A percentile compares a stretch with the other conserved stretches of the same genome.
Conservation (phyloP, 2,113 vertebrate genomes). For the Sinocyclocheilus grahami region DNA sequence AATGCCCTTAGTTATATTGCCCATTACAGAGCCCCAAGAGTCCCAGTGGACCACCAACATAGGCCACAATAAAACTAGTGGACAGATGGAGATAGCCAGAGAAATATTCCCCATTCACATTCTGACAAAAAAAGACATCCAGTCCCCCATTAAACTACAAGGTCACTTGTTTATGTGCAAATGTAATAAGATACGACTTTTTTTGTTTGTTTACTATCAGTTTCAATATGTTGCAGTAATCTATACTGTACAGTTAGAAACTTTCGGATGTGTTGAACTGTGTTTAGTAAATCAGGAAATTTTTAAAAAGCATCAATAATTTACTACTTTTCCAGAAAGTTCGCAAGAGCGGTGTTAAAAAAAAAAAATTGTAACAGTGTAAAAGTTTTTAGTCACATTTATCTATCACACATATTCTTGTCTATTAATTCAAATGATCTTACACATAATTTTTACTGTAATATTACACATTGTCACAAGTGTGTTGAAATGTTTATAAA, state of each 20-base stretch:
- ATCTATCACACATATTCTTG: no score
- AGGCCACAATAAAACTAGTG: constrained; percentile 53
- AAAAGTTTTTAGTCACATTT: no score
- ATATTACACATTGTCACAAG: no score
- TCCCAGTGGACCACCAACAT: constrained; percentile 45
- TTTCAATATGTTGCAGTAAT: neutral
- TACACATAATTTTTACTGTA: no score
- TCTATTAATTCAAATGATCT: no score
- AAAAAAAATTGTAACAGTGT: no score
- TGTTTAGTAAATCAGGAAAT: neutral
- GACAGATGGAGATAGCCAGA: constrained; percentile 55
- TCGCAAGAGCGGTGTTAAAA: no score
- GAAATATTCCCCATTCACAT: constrained; percentile 10
- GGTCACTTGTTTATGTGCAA: constrained; percentile 52
- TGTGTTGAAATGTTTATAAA: neutral
- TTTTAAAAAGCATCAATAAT: no score
- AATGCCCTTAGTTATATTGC: constrained; percentile 52
- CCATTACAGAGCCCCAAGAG: constrained; percentile 30
- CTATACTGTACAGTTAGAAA: neutral
- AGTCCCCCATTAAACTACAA: constrained; percentile 55
- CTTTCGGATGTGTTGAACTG: neutral
- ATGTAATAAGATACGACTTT: constrained; percentile 17
- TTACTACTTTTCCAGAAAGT: no score
- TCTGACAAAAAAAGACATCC: constrained; percentile 23
- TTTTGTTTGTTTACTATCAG: neutral